Percentiles rank a stretch among this genome's conserved stretches.
phyloP scores from a whole-genome alignment of 2,113 vertebrate genomes.

The Crypturellus undulatus region DNA sequence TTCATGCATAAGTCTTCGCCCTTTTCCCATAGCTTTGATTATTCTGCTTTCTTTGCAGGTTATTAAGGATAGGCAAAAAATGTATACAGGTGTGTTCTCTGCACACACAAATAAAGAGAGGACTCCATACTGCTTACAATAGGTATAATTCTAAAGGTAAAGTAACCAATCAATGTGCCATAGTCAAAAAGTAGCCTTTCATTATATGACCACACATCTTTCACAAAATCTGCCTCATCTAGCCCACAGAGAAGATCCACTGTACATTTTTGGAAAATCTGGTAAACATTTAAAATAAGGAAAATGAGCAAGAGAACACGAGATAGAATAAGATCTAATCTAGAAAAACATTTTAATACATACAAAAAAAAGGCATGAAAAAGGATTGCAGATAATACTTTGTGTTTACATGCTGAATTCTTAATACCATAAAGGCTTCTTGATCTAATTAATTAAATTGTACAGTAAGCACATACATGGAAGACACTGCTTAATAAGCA shows the following conservation, averaged over 20 bases:
- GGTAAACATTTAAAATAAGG: slow-evolving; percentile 38
- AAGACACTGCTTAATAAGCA: background rate
- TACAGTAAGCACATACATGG: background rate
- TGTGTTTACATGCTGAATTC: background rate
- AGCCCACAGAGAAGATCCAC: background rate
- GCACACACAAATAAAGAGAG: background rate
- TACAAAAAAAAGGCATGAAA: background rate
- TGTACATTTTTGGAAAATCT: background rate
- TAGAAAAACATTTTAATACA: slow-evolving; percentile 31
- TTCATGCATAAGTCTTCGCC: background rate
- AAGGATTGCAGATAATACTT: background rate
- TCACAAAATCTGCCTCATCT: background rate
- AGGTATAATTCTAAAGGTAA: background rate
- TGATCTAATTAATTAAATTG: background rate
- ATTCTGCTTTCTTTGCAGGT: background rate
- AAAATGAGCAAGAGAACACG: slow-evolving; percentile 27
- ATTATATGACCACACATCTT: background rate
- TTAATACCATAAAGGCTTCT: background rate
- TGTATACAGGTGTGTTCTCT: background rate
- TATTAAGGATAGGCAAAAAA: background rate
- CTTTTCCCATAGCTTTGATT: background rate
- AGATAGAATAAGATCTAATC: background rate
- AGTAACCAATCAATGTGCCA: background rate
- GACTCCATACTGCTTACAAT: background rate
- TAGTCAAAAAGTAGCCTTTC: background rate